phyloP scores from a whole-genome alignment of 2,888 invertebrate species.

The Mythimna albipuncta region DNA sequence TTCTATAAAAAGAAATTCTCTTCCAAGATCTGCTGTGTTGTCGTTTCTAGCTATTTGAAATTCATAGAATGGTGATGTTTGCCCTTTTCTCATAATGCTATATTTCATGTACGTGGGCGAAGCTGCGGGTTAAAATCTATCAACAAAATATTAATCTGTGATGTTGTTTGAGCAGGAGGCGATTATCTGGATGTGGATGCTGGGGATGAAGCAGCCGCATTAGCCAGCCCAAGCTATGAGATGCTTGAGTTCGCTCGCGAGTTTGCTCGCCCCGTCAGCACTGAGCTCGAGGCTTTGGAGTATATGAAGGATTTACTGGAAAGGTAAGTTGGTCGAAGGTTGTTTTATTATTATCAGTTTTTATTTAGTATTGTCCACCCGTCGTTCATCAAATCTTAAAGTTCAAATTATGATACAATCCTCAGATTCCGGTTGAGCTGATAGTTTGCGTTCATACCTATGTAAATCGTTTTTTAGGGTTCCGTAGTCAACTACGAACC shows the following conservation, averaged over 20 bases:
- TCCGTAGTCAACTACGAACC: no score
- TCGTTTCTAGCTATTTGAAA: background rate
- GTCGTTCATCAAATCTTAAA: no score
- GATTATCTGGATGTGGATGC: background rate
- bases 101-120: no score
- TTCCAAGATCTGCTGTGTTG: background rate
- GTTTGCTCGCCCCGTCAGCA: slow-evolving; percentile 7
- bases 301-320: slow-evolving; percentile 7
- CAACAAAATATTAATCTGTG: background rate
- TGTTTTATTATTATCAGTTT: background rate
- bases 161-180: background rate
- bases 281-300: slow-evolving; percentile 9
- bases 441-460: no score
- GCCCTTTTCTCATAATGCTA: background rate
- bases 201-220: no score
- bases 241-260: background rate
- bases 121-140: background rate
- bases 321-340: background rate
- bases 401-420: no score
- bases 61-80: background rate
- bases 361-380: no score
- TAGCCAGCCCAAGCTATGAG: background rate
- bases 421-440: no score
- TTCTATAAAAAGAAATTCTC: background rate
- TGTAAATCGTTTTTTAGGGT: no score